Conservation (phyloP, 2,888 invertebrate species). For the Lordiphosa andalusiaca region DNA sequence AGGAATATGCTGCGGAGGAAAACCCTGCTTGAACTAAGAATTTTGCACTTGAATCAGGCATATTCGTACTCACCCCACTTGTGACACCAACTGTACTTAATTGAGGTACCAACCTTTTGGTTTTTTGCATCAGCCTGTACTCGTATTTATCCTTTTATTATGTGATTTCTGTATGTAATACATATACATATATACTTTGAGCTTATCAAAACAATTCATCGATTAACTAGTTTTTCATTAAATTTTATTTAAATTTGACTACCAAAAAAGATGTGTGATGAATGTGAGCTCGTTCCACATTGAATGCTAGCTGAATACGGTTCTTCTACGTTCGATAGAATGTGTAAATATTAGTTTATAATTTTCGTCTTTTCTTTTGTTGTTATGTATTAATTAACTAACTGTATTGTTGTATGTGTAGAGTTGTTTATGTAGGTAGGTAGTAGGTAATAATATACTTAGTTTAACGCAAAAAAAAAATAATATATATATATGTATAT, state of each 20-base stretch:
- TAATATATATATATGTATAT: no score
- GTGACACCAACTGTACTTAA: no score
- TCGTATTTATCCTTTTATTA: slow-evolving; percentile 32
- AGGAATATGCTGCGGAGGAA: no score
- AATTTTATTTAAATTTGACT: slow-evolving; percentile 59
- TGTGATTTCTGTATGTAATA: slow-evolving; percentile 57
- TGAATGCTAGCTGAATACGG: slow-evolving; percentile 54
- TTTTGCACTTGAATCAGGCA: no score
- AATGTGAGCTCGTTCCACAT: slow-evolving; percentile 37
- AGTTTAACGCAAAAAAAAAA: no score
- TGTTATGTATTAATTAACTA: slow-evolving; percentile 47
- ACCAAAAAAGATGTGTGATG: slow-evolving; percentile 57
- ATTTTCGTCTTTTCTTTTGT: slow-evolving; percentile 2
- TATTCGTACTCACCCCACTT: no score
- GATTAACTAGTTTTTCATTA: slow-evolving; percentile 61
- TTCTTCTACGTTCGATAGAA: slow-evolving; percentile 39
- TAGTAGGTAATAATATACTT: no score
- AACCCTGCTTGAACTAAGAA: no score
- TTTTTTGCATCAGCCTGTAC: no score
- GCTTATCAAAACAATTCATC: slow-evolving; percentile 59
- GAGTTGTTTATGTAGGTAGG: no score
- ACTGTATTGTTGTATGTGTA: no score
- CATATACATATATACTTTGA: slow-evolving; percentile 39
- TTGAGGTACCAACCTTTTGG: no score
- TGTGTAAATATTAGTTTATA: slow-evolving; percentile 22